These are phyloP conservation scores for Zoanthus sansibaricus DNA, from an alignment of 92 coral and sea anemone genomes.

Conservation along the genomic window DNA sequence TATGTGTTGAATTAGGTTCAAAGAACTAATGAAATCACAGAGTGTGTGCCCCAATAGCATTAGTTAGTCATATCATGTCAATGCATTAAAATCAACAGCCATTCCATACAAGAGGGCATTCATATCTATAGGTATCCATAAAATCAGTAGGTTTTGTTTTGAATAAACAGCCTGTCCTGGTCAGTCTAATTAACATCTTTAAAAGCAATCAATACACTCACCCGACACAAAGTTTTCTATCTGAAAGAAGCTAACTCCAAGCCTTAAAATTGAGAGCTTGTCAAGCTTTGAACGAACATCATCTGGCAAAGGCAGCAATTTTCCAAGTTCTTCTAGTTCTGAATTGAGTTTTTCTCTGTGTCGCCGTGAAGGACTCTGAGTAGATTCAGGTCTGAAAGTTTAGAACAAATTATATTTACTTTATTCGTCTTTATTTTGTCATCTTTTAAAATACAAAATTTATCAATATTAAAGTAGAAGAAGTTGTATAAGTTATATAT, in stretches of 20 bases:
- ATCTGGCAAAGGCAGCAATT: slow-evolving; percentile 75
- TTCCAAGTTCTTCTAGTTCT: slow-evolving; percentile 81
- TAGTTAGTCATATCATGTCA: too few species aligned
- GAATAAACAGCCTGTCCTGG: too few species aligned
- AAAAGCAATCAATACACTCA: slow-evolving; percentile 10
- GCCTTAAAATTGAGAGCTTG: slow-evolving; percentile 80
- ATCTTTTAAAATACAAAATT: not conserved
- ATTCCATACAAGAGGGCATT: too few species aligned
- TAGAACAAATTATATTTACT: not conserved
- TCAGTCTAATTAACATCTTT: too few species aligned
- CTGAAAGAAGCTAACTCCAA: slow-evolving; percentile 87
- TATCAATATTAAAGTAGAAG: too few species aligned
- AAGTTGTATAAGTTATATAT: too few species aligned
- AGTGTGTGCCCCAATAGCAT: too few species aligned
- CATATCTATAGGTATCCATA: too few species aligned
- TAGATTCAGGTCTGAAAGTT: slow-evolving; percentile 16
- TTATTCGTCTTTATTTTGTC: not conserved
- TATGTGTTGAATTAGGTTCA: too few species aligned
- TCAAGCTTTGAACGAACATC: slow-evolving; percentile 76
- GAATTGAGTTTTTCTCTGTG: slow-evolving; percentile 90
- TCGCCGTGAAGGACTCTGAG: slow-evolving; percentile 77
- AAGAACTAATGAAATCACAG: too few species aligned
- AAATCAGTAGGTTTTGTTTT: too few species aligned
- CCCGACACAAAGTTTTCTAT: slow-evolving; percentile 75
- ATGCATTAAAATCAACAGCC: too few species aligned